Evolutionary conservation across 2,797 vertebrate genomes (phyloP), one percentile per base, ranked within the genome.

Genomic region (Poecilia velifera): DNA sequence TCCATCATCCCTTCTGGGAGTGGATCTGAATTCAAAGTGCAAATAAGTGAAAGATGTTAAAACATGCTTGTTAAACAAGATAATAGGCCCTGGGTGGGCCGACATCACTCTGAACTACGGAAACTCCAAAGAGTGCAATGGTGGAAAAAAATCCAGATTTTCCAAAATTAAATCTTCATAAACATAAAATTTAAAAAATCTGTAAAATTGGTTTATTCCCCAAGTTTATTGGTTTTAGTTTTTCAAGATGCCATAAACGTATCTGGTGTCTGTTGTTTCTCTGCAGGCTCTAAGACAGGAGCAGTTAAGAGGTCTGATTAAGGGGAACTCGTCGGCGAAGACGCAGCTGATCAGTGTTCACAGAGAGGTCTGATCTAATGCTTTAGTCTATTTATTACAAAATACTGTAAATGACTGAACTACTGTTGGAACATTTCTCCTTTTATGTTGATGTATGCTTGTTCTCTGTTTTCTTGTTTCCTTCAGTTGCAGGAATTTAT

Each of bases 261-360:
- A 16, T 66, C 49, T 84, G 1, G 62, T 84, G 22, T 66, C 39
- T 68, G 2, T 68, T 39, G 5, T 87, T 36, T 90, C 6, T 79
- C 36, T 81, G 0, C 85, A 96, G 95, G 86, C 89, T 73, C 81
- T 89, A 68, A 95, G 95, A 86, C 96, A 97, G 86, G 94, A 96
- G 64, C 94, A 96, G 46, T 96, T 97, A 80, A 93, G 94, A 84
- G 87, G 91, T 43, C 92, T 97, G 49, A 96, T 97, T 77, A 96
- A 95, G 71, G 96, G 91, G 0, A 97, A 96, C 87, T 96, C 96
- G 0, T 82, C 80, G 0, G 84, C 95, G 4, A 97, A 97, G 86
- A 89, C 75, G 0, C 95, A 95, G 57, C 84, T 97, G 49, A 88
- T 90, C 3, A 86, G 74, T 71, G 81, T 87, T 73, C 93, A 96